Evolutionary conservation across 1,140 invertebrate species (phyloP).

Genomic region (Papilio machaon): DNA sequence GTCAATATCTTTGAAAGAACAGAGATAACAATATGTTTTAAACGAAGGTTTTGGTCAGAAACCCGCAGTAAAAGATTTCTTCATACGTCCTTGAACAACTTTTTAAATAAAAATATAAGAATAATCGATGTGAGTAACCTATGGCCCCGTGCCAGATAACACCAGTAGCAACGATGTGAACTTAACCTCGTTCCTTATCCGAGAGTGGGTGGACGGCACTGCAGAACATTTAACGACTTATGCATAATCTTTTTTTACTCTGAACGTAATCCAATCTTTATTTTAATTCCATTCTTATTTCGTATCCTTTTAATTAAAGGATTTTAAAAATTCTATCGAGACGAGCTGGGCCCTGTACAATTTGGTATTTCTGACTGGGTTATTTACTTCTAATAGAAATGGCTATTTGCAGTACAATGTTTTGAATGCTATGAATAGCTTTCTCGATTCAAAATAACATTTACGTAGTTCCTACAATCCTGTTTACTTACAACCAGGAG

Average conservation of each 20-base stretch:
- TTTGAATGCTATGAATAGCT: slow-evolving; percentile 11
- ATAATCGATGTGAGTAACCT: slow-evolving; percentile 33
- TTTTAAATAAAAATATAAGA: slow-evolving; percentile 13
- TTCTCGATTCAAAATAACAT: slow-evolving; percentile 17
- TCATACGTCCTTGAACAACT: slow-evolving; percentile 33
- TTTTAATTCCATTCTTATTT: background rate
- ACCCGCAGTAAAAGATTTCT: background rate
- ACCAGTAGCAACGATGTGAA: background rate
- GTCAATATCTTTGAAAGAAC: too few species aligned
- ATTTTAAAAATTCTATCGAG: too few species aligned
- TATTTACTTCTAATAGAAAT: background rate
- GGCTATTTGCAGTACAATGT: background rate
- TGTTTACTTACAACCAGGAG: slow-evolving; percentile 10
- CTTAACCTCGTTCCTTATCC: slow-evolving; percentile 37
- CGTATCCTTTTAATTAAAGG: too few species aligned
- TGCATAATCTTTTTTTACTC: background rate
- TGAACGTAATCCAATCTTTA: background rate
- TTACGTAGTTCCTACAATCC: slow-evolving; percentile 22
- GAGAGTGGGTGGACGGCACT: slow-evolving; percentile 25
- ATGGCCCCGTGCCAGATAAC: slow-evolving; percentile 35
- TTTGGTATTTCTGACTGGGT: too few species aligned
- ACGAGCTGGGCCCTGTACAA: too few species aligned
- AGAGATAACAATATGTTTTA: too few species aligned
- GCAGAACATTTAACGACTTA: slow-evolving; percentile 2
- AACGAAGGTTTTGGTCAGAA: too few species aligned